Conservation (phyloP, 2,888 invertebrate genomes). For the Drosophila helvetica region DNA sequence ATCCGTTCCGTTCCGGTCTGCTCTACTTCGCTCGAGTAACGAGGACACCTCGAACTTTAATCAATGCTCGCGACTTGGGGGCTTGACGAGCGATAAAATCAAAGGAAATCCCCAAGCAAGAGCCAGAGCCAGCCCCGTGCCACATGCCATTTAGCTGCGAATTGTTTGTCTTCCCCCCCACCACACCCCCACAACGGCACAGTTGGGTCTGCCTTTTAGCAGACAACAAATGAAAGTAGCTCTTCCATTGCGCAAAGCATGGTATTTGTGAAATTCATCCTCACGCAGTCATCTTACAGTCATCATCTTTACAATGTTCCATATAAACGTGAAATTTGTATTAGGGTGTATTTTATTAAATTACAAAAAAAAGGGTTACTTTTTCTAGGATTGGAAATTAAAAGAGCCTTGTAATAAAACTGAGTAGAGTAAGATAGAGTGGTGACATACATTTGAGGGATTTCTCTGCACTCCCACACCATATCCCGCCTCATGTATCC, state of each 20-base stretch:
- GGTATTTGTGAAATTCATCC: neutral
- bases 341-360: neutral
- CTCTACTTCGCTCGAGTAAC: slow-evolving; percentile 1
- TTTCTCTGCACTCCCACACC: slow-evolving; percentile 1
- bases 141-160: slow-evolving; percentile 38
- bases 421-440: neutral
- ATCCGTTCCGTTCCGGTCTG: slow-evolving; percentile 1
- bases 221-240: too few species aligned
- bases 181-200: too few species aligned
- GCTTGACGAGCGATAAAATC: slow-evolving; percentile 68
- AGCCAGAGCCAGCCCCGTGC: slow-evolving; percentile 10
- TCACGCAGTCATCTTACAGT: too few species aligned
- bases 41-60: slow-evolving; percentile 59
- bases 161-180: slow-evolving; percentile 35
- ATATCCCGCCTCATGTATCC: neutral
- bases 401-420: too few species aligned
- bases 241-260: neutral
- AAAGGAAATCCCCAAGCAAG: slow-evolving; percentile 37
- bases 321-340: neutral
- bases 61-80: slow-evolving; percentile 61
- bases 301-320: neutral
- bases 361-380: neutral
- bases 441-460: neutral
- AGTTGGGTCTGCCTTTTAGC: too few species aligned
- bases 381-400: neutral